These are phyloP conservation scores for Meghimatium bilineatum DNA, from an alignment of 2,888 invertebrate species.

Conservation along the genomic window DNA sequence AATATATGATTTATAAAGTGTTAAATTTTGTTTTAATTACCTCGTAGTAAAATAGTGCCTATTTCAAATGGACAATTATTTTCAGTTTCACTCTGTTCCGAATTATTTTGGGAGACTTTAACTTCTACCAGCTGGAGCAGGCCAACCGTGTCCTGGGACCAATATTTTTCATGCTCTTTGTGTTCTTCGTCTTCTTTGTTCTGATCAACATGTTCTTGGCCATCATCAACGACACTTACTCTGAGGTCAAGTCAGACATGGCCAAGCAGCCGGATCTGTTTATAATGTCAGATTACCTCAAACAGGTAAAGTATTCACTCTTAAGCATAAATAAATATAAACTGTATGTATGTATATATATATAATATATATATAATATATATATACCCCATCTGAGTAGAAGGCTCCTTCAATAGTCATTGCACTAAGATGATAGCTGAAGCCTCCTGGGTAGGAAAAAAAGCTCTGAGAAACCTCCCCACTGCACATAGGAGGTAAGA, in stretches of 20 bases:
- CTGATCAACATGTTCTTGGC: conserved; percentile 89
- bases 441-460: too few relatives aligned
- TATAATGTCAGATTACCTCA: conserved; percentile 82
- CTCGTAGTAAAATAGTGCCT: background rate
- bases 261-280: conserved; percentile 79
- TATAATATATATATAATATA: too few relatives aligned
- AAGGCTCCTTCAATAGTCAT: too few relatives aligned
- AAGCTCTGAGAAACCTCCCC: too few relatives aligned
- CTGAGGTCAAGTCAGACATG: conserved; percentile 85
- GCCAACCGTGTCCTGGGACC: conserved; percentile 85
- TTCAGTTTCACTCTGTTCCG: conserved; percentile 83
- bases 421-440: too few relatives aligned
- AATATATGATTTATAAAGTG: too few relatives aligned
- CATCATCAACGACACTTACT: conserved; percentile 87
- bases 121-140: conserved; percentile 83
- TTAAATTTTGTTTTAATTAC: too few relatives aligned
- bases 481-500: too few relatives aligned
- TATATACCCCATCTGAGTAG: too few relatives aligned
- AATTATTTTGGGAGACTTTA: conserved; percentile 86
- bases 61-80: background rate
- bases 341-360: too few relatives aligned
- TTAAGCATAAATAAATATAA: too few relatives aligned
- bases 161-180: conserved; percentile 85
- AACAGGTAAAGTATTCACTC: conserved; percentile 73
- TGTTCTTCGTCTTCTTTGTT: conserved; percentile 87